Evolutionary conservation across 1,140 invertebrate species (phyloP).

Genomic region (Choristoneura fumiferana): DNA sequence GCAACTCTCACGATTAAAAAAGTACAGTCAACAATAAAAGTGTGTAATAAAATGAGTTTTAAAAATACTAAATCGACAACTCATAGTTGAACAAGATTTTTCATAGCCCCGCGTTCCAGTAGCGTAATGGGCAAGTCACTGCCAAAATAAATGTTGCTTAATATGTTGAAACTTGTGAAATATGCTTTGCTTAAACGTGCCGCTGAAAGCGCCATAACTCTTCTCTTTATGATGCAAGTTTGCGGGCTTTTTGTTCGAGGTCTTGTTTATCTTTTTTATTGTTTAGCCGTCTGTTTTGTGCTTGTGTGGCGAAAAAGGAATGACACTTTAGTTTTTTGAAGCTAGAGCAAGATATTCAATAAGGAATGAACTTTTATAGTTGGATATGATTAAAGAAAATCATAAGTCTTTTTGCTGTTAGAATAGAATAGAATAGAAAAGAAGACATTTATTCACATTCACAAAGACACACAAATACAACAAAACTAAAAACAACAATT

Average conservation of each 20-base stretch:
- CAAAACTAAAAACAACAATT: too few species aligned
- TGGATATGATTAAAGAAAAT: too few species aligned
- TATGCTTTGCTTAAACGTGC: slow-evolving; percentile 74
- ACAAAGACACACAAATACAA: too few species aligned
- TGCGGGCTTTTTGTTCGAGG: slow-evolving; percentile 50
- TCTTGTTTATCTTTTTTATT: slow-evolving; percentile 58
- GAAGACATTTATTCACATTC: too few species aligned
- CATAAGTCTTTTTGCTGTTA: too few species aligned
- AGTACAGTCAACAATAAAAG: too few species aligned
- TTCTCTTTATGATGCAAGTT: slow-evolving; percentile 68
- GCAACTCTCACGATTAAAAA: too few species aligned
- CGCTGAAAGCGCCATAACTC: slow-evolving; percentile 74
- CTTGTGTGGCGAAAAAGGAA: neutral
- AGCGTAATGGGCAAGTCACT: slow-evolving; percentile 67
- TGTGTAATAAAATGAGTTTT: too few species aligned
- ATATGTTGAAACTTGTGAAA: slow-evolving; percentile 76
- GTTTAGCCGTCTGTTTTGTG: slow-evolving; percentile 39
- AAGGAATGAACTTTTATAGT: too few species aligned
- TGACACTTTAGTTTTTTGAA: too few species aligned
- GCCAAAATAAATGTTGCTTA: slow-evolving; percentile 78
- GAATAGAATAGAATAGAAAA: too few species aligned
- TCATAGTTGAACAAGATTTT: slow-evolving; percentile 47
- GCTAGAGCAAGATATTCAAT: too few species aligned
- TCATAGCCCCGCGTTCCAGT: slow-evolving; percentile 51
- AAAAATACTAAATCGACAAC: slow-evolving; percentile 13